These are phyloP conservation scores for Ailuropoda melanoleuca DNA, from an alignment of 2,113 vertebrate species.

Conservation along the genomic window DNA sequence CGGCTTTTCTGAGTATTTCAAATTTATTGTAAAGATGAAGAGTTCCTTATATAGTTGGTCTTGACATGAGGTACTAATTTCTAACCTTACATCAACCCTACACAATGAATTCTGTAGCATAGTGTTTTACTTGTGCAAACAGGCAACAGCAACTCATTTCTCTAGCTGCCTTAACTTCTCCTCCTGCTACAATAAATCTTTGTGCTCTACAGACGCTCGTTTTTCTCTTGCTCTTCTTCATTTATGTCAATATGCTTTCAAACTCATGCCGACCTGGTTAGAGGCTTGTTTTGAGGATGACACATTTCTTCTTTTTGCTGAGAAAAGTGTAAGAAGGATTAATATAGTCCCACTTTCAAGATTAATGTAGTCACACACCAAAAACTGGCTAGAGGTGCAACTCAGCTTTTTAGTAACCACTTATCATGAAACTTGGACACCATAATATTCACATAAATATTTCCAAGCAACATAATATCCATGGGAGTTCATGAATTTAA, in stretches of 20 bases:
- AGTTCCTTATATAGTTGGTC: not conserved
- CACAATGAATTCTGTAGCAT: not conserved
- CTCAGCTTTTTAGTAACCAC: slow-evolving; percentile 74
- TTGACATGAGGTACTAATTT: slow-evolving; percentile 49
- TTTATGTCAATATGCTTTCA: slow-evolving; percentile 70
- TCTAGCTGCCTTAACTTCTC: slow-evolving; percentile 51
- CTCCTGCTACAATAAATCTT: not conserved
- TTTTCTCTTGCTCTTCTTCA: slow-evolving; percentile 59
- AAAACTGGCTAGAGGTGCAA: slow-evolving; percentile 65
- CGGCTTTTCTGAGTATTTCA: slow-evolving; percentile 33
- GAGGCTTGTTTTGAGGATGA: slow-evolving; percentile 46
- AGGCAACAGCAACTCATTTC: slow-evolving; percentile 20
- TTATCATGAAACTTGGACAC: slow-evolving; percentile 76
- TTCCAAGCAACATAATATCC: slow-evolving; percentile 61
- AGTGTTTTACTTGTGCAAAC: slow-evolving; percentile 51
- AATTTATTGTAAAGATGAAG: slow-evolving; percentile 31
- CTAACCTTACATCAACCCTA: slow-evolving; percentile 6
- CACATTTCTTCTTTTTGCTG: slow-evolving; percentile 57
- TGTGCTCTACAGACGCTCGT: not conserved
- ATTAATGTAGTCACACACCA: slow-evolving; percentile 74
- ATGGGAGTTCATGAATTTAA: slow-evolving; percentile 71
- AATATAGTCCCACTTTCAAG: slow-evolving; percentile 70
- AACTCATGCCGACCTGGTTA: slow-evolving; percentile 67
- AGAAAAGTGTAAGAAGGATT: slow-evolving; percentile 60
- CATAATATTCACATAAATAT: slow-evolving; percentile 78